Evolutionary conservation across 2,888 invertebrate genomes (phyloP), one percentile per base, ranked within the genome.

Genomic region (Neocrepidodera transversa): DNA sequence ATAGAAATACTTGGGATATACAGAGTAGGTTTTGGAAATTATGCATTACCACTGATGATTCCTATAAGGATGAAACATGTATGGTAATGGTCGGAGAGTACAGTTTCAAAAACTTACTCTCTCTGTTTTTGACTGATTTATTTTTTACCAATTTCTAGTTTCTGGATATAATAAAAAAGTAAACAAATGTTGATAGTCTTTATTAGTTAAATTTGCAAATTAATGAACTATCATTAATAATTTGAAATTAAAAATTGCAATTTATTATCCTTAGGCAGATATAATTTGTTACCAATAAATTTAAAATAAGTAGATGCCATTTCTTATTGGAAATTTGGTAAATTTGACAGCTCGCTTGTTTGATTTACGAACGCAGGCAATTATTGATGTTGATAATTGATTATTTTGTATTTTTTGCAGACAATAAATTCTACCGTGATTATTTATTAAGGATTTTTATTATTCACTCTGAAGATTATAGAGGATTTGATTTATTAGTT

Each of bases 341-440:
- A 38, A 38, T 38, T 38, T 38, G 38, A 38, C 38, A 38, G 38
- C 10, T 38, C 10, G 38, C 38, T 5, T 14, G 17, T 38, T 17
- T 38, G 38, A 38, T 38, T 38, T 38, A 38, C 17, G 8, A 17
- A 17, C 10, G 2, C 17, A 16, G 2, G 17, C 10, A 38, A 38
- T 38, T 38, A 38, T 38, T 16, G 17, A 38, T 5, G 16, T 10
- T 38, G 38, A 8, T 38, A 38, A 38, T 38, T 38, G 38, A 38
- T 38, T 38, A 16, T 38, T 38, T 38, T 38, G 38, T 17, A 38
- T 38, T 38, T 38, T 38, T 38, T 38, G 14, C 14, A 2, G 17
- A 38, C 17, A 8, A 38, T 38, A 38, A 38, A 38, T 38, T 17
- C 10, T 5, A 7, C 4, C 10, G 8, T 38, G 10, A 38, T 8